Conservation (phyloP, 1,140 invertebrate species). For the Nymphalis io region DNA sequence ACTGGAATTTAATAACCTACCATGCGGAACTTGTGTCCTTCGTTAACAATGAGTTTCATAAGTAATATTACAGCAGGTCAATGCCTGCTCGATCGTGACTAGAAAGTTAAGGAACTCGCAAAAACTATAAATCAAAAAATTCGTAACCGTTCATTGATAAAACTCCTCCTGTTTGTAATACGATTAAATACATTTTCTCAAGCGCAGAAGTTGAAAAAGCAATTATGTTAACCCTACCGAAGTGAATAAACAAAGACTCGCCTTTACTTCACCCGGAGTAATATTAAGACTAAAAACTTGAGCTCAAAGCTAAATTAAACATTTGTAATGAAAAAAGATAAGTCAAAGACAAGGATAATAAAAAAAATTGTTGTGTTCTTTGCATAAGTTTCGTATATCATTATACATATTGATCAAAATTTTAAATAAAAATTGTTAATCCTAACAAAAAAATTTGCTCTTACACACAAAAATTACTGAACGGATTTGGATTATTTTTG, state of each 20-base stretch:
- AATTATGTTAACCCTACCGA: slow-evolving; percentile 24
- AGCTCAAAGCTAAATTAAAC: slow-evolving; percentile 4
- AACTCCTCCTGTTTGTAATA: background rate
- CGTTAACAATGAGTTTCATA: slow-evolving; percentile 11
- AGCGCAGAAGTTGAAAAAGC: slow-evolving; percentile 16
- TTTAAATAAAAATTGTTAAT: too few species aligned
- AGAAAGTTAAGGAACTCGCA: slow-evolving; percentile 6
- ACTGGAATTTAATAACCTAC: slow-evolving; percentile 20
- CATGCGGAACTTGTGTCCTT: slow-evolving; percentile 11
- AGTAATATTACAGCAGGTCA: background rate
- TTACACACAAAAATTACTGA: too few species aligned
- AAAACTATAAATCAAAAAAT: background rate
- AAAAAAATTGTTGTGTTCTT: too few species aligned
- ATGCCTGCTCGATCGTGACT: background rate
- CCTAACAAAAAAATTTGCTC: too few species aligned
- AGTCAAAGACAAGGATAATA: too few species aligned
- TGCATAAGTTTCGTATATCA: too few species aligned
- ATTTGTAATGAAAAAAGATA: background rate
- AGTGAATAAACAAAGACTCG: slow-evolving; percentile 22
- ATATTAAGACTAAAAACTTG: slow-evolving; percentile 6
- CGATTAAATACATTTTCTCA: slow-evolving; percentile 5
- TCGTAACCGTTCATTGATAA: background rate
- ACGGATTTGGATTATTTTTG: too few species aligned
- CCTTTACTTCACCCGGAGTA: background rate
- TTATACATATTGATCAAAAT: too few species aligned